phyloP scores from a whole-genome alignment of 2,888 invertebrate species.

The Acleris cristana region DNA sequence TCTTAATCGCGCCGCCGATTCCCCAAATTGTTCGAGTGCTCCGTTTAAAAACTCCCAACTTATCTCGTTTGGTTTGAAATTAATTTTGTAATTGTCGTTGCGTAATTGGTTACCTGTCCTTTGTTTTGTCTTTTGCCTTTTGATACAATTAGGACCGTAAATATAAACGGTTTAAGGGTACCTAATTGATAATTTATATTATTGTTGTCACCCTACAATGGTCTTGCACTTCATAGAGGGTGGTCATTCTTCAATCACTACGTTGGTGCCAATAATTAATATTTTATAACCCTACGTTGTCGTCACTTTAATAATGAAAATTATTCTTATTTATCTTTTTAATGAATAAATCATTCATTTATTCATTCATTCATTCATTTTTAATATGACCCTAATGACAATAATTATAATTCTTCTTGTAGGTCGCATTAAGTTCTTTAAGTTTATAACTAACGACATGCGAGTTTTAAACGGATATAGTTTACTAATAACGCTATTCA shows the following conservation, averaged over 20 bases:
- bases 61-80: constrained; percentile 67
- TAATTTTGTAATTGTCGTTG: constrained; percentile 73
- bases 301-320: too few relatives aligned
- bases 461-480: constrained; percentile 22
- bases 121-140: constrained; percentile 58
- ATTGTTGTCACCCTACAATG: background rate
- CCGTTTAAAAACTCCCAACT: constrained; percentile 74
- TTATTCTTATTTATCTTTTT: too few relatives aligned
- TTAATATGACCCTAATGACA: background rate
- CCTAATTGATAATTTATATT: background rate
- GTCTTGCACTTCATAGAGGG: too few relatives aligned
- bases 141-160: constrained; percentile 45
- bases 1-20: constrained; percentile 79
- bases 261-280: too few relatives aligned
- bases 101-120: constrained; percentile 72
- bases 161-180: constrained; percentile 8
- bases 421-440: constrained; percentile 14
- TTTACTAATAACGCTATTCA: constrained; percentile 16
- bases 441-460: constrained; percentile 20
- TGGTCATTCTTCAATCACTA: too few relatives aligned
- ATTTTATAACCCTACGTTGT: too few relatives aligned
- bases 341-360: too few relatives aligned
- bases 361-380: too few relatives aligned
- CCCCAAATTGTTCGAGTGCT: constrained; percentile 75
- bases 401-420: constrained; percentile 14